A percentile compares a stretch with the other conserved stretches of the same genome.
phyloP scores from a whole-genome alignment of 2,888 invertebrate species.

The Eulithis prunata region DNA sequence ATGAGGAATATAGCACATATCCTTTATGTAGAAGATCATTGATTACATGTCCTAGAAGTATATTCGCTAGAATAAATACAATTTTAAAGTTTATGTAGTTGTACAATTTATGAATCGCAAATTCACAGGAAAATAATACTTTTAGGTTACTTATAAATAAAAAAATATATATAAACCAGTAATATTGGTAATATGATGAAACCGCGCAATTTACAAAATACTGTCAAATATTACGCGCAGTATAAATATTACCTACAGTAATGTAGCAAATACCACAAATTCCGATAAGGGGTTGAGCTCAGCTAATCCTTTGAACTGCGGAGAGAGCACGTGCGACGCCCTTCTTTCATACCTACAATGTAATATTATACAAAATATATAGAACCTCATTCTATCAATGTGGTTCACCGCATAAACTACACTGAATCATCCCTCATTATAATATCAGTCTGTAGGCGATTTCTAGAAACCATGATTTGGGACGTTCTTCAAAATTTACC shows the following conservation, averaged over 20 bases:
- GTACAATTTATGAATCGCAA: too few relatives aligned
- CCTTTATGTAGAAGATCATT: too few relatives aligned
- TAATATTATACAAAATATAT: background rate
- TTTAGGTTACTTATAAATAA: background rate
- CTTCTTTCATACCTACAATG: background rate
- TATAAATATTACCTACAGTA: conserved; percentile 4
- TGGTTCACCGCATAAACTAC: background rate
- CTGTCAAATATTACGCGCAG: background rate
- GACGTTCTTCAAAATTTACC: too few relatives aligned
- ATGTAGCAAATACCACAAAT: conserved; percentile 13
- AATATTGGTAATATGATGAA: too few relatives aligned
- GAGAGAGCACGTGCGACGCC: conserved; percentile 14
- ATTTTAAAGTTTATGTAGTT: too few relatives aligned
- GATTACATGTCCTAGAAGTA: too few relatives aligned
- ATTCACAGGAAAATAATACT: too few relatives aligned
- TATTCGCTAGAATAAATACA: too few relatives aligned
- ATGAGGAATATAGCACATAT: too few relatives aligned
- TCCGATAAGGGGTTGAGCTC: conserved; percentile 16
- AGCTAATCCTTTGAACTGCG: conserved; percentile 19
- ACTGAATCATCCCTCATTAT: background rate
- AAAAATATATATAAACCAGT: too few relatives aligned
- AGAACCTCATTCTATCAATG: background rate
- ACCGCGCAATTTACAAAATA: background rate
- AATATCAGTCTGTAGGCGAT: too few relatives aligned
- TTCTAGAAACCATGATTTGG: too few relatives aligned